phyloP scores from a whole-genome alignment of 2,888 invertebrate species.

The Toxonevra muliebris region DNA sequence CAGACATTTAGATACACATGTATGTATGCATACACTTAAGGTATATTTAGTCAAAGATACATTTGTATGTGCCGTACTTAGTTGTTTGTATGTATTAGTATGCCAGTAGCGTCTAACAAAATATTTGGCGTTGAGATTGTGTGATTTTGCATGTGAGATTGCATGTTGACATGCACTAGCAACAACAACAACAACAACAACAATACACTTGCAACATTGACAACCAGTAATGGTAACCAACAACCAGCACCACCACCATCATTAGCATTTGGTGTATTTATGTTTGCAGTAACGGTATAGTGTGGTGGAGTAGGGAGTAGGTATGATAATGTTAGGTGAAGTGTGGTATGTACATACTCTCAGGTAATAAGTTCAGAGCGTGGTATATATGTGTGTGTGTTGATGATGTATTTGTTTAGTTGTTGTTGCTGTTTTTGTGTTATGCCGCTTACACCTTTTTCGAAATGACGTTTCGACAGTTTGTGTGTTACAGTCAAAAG shows the following conservation, averaged over 20 bases:
- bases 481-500: background rate
- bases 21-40: background rate
- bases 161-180: slow-evolving; percentile 31
- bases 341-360: too few species aligned
- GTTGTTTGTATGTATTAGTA: slow-evolving; percentile 11
- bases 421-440: background rate
- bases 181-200: slow-evolving; percentile 14
- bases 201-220: too few species aligned
- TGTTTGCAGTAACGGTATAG: too few species aligned
- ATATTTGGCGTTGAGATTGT: slow-evolving; percentile 26
- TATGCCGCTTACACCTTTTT: background rate
- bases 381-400: background rate
- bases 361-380: too few species aligned
- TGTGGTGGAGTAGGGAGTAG: too few species aligned
- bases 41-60: too few species aligned
- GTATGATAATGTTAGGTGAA: too few species aligned
- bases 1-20: background rate
- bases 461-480: background rate
- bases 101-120: slow-evolving; percentile 23
- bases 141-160: slow-evolving; percentile 1
- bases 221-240: too few species aligned
- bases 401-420: background rate
- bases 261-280: too few species aligned
- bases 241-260: too few species aligned
- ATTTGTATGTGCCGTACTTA: background rate